phyloP scores from a whole-genome alignment of 1,140 invertebrate species.

The Drosophila burlai region DNA sequence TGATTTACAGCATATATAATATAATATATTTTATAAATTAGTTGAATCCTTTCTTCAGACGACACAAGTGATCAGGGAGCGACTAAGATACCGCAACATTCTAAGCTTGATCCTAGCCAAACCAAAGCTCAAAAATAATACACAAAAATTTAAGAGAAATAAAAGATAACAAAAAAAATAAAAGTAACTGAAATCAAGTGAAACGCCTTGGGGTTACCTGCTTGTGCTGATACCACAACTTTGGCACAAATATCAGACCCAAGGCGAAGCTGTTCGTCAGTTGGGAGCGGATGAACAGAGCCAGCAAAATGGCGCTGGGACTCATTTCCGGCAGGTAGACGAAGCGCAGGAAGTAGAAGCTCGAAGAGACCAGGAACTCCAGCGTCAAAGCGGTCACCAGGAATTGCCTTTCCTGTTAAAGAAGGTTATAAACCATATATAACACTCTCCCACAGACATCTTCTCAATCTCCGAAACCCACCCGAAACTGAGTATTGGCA shows the following conservation, averaged over 20 bases:
- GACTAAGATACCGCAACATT: slow-evolving; percentile 29
- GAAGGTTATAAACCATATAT: background rate
- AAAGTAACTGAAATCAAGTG: slow-evolving; percentile 27
- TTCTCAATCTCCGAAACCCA: slow-evolving; percentile 57
- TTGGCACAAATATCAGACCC: slow-evolving; percentile 91
- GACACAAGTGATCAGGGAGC: slow-evolving; percentile 44
- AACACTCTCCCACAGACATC: too few relatives aligned
- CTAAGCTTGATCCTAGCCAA: slow-evolving; percentile 49
- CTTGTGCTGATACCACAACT: slow-evolving; percentile 91
- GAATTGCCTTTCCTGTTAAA: slow-evolving; percentile 90
- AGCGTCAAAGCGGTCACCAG: slow-evolving; percentile 91
- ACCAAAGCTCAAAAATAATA: slow-evolving; percentile 44
- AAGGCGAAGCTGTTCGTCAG: slow-evolving; percentile 91
- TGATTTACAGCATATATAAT: slow-evolving; percentile 16
- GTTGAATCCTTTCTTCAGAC: slow-evolving; percentile 4
- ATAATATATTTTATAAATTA: background rate
- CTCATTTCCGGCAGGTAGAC: slow-evolving; percentile 88
- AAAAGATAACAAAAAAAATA: background rate
- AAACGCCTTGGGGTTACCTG: slow-evolving; percentile 83
- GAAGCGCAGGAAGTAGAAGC: slow-evolving; percentile 89
- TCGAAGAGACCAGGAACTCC: slow-evolving; percentile 90
- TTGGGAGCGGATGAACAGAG: slow-evolving; percentile 91
- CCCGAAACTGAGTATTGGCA: slow-evolving; percentile 92
- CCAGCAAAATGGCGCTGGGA: slow-evolving; percentile 89
- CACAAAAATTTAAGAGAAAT: slow-evolving; percentile 1